Conservation (phyloP, 2,113 vertebrate species). For the Eurypyga helias region DNA sequence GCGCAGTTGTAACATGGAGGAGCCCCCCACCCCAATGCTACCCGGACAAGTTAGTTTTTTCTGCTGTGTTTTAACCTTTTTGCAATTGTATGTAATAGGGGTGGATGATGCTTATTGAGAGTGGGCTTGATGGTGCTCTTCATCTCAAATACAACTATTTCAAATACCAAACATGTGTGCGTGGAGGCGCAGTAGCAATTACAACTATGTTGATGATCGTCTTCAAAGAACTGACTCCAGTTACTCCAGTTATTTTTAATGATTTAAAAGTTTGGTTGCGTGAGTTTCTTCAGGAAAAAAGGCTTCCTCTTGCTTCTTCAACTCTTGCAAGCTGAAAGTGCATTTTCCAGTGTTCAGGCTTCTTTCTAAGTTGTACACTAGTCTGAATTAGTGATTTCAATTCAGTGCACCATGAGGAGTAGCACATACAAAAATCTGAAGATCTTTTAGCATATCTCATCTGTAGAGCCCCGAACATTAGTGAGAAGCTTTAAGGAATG, state of each 20-base stretch:
- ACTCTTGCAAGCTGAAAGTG: slow-evolving; percentile 38
- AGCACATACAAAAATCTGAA: background rate
- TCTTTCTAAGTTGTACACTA: background rate
- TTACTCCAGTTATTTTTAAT: background rate
- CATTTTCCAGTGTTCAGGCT: background rate
- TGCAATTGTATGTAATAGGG: background rate
- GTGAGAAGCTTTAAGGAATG: slow-evolving; percentile 67
- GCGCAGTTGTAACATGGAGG: background rate
- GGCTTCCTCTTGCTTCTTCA: background rate
- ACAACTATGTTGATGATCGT: background rate
- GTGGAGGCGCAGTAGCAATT: background rate
- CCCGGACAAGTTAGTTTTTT: background rate
- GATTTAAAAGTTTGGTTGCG: background rate
- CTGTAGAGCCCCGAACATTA: slow-evolving; percentile 61
- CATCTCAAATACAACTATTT: background rate
- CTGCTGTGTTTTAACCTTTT: background rate
- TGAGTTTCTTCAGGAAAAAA: background rate
- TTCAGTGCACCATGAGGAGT: background rate
- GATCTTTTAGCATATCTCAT: slow-evolving; percentile 26
- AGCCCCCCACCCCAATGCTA: background rate
- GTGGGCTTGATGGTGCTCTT: background rate
- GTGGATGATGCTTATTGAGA: background rate
- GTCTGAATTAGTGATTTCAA: slow-evolving; percentile 7
- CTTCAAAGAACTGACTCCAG: background rate
- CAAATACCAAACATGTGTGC: background rate